A percentile compares a stretch with the other conserved stretches of the same genome.
Evolutionary conservation across 2,113 vertebrate species (phyloP).

Genomic region (Salminus brasiliensis): DNA sequence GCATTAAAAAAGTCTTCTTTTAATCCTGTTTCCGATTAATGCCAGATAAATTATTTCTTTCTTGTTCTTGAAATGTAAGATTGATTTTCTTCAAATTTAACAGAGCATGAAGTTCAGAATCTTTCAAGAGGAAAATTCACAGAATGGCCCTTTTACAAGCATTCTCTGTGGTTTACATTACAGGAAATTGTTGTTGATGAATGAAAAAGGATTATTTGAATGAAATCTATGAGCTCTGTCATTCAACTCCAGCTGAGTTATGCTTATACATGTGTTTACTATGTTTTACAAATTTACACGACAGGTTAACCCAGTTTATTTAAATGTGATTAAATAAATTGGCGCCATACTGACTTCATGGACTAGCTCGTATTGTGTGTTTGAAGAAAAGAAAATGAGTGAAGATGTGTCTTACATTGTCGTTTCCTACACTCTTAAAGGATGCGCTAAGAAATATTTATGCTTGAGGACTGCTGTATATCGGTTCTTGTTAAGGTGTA

Average conservation of each 20-base stretch:
- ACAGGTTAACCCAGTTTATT: not conserved
- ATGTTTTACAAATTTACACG: not conserved
- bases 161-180: not conserved
- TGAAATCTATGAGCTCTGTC: too few species aligned
- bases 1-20: not conserved
- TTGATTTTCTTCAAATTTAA: too few species aligned
- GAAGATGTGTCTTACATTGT: too few species aligned
- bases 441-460: too few species aligned
- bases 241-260: not conserved
- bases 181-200: not conserved
- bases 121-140: too few species aligned
- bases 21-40: not conserved
- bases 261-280: not conserved
- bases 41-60: conserved; percentile 27
- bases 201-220: not conserved
- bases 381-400: too few species aligned
- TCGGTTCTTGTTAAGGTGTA: not conserved
- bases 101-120: too few species aligned
- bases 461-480: not conserved
- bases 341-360: not conserved
- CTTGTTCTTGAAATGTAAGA: not conserved
- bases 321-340: not conserved
- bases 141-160: not conserved
- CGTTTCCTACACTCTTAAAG: too few species aligned
- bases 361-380: not conserved